phyloP scores from a whole-genome alignment of 2,888 invertebrate genomes.

The Hybos culiciformis region DNA sequence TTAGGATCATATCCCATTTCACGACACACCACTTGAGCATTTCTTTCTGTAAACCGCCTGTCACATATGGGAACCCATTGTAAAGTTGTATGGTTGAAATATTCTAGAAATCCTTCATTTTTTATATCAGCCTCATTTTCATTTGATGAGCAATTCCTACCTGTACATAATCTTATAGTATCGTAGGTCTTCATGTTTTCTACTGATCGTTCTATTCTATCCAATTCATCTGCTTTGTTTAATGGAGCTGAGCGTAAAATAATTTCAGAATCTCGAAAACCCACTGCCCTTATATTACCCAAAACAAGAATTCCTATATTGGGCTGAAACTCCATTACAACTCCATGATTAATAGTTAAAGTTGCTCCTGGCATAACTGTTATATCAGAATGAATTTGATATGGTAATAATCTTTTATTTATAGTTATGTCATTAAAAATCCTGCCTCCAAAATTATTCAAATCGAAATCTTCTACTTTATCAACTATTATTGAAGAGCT shows the following conservation, averaged over 20 bases:
- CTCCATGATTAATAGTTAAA: conserved; percentile 75
- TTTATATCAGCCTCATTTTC: conserved; percentile 39
- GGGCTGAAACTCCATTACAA: conserved; percentile 83
- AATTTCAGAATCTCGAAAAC: conserved; percentile 60
- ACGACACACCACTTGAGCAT: conserved; percentile 91
- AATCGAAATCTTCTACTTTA: conserved; percentile 41
- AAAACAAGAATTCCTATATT: conserved; percentile 92
- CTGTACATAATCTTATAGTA: conserved; percentile 66
- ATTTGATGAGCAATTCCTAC: conserved; percentile 50
- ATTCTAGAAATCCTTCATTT: conserved; percentile 82
- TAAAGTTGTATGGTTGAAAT: conserved; percentile 85
- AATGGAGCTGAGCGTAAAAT: conserved; percentile 57
- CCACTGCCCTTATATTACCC: conserved; percentile 75
- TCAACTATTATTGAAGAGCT: conserved; percentile 55
- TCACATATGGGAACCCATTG: conserved; percentile 98
- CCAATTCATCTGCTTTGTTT: conserved; percentile 22
- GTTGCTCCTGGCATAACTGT: conserved; percentile 93
- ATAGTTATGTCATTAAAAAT: conserved; percentile 52
- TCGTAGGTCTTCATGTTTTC: conserved; percentile 42
- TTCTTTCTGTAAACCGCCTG: conserved; percentile 84
- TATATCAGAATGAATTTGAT: conserved; percentile 73
- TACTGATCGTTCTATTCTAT: conserved; percentile 33
- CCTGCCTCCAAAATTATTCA: conserved; percentile 64
- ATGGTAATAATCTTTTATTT: conserved; percentile 52
- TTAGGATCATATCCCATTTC: conserved; percentile 81